Conservation (phyloP, 2,797 vertebrate genomes). For the Myotis myotis region DNA sequence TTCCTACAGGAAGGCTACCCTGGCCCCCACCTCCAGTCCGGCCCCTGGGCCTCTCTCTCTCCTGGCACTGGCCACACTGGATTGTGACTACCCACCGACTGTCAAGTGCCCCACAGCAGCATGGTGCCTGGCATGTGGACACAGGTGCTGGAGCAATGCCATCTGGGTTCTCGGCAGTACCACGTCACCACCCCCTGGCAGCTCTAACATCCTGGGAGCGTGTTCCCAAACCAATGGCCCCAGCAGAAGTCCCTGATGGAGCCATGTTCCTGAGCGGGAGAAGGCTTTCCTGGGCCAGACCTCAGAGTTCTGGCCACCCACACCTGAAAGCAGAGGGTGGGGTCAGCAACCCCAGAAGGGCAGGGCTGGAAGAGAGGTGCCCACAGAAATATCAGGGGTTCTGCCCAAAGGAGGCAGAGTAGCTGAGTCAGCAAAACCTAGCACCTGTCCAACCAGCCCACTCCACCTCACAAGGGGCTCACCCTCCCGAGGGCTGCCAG, state of each 20-base stretch:
- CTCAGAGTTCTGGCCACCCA: not conserved
- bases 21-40: not conserved
- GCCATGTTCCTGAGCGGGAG: not conserved
- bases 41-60: too few relatives aligned
- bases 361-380: not conserved
- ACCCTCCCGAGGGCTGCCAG: not conserved
- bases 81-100: not conserved
- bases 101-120: not conserved
- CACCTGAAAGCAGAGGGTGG: not conserved
- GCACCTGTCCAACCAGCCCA: not conserved
- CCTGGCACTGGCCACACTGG: not conserved
- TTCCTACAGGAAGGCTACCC: not conserved
- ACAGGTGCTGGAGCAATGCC: not conserved
- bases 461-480: not conserved
- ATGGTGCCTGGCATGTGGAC: not conserved
- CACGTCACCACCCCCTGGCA: not conserved
- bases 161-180: not conserved
- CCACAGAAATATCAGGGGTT: not conserved
- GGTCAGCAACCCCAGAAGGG: not conserved
- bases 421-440: not conserved
- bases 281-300: not conserved
- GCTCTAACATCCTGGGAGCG: not conserved
- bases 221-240: not conserved
- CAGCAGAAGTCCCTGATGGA: rapidly evolving
- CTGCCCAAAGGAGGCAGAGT: not conserved